These are phyloP conservation scores for Orthosia gothica DNA, from an alignment of 2,888 invertebrate genomes.

Conservation along the genomic window DNA sequence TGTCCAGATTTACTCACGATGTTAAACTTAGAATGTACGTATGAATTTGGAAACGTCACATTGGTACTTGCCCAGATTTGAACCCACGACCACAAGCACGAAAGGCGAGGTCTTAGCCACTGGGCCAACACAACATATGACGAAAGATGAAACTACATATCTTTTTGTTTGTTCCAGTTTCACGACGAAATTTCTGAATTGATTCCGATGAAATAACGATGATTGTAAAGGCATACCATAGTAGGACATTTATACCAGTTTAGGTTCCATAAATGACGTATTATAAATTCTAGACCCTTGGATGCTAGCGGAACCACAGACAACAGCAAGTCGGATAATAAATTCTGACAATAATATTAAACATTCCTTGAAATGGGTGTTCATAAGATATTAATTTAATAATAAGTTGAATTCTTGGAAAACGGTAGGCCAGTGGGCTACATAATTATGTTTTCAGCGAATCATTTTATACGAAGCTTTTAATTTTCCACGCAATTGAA, in stretches of 20 bases:
- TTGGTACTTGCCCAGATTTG: too few species aligned
- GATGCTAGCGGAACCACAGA: not conserved
- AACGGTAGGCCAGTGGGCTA: not conserved
- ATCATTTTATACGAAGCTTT: not conserved
- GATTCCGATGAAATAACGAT: not conserved
- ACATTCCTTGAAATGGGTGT: not conserved
- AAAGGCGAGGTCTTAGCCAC: too few species aligned
- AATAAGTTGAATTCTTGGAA: not conserved
- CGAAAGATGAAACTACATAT: too few species aligned
- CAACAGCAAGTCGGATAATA: not conserved
- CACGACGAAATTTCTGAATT: not conserved
- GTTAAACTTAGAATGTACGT: too few species aligned
- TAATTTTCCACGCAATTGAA: too few species aligned
- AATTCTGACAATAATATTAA: slow-evolving; percentile 3
- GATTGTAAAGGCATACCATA: not conserved
- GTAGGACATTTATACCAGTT: too few species aligned
- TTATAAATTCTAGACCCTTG: too few species aligned
- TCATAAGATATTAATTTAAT: slow-evolving; percentile 4
- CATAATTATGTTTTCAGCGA: not conserved
- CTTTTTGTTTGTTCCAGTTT: not conserved
- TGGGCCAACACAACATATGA: too few species aligned
- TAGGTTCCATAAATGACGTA: not conserved
- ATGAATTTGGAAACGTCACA: too few species aligned
- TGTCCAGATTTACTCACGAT: too few species aligned
- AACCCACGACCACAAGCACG: too few species aligned